Evolutionary conservation across 2,113 vertebrate species (phyloP), one percentile per base, ranked within the genome.

Genomic region (Halcyon senegalensis): DNA sequence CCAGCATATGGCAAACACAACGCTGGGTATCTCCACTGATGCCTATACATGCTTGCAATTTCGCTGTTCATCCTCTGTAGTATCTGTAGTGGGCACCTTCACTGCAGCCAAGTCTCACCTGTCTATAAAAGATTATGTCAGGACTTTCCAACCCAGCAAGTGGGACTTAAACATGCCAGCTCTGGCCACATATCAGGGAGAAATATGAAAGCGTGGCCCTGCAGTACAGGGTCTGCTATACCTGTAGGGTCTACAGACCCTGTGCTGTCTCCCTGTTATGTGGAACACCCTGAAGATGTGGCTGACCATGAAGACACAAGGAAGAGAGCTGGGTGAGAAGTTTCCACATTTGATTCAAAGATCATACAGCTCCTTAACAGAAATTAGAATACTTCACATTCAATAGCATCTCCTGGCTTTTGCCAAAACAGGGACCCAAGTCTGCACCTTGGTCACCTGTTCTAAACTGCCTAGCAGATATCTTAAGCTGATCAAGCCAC

Each of bases 181-280:
- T 60, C 39, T 81, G 55, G 20, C 48, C 68, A 50, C 59, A 3
- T 5, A 11, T 16, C 16, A 20, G 11, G n/a, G 27, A 87, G 23
- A 39, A 35, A 7, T 41, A 39, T 24, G 4, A 58, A 43, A 0
- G 0, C 8, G 10, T 19, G 7, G 13, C 30, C 30, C 70, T 78
- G 35, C 20, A 73, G 53, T 30, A 43, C 4, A 43, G 17, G 8
- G 4, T 50, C 59, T 77, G 68, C 53, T 69, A 18, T 0, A 18
- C 14, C 35, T 6, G 8, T 43, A 21, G 37, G 3, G 24, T 25
- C 58, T 59, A 2, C 1, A 28, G 33, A 11, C 8, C 28, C 69
- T 25, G 3, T 3, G 2, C 16, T 41, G 13, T 23, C 59, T 44
- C 39, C 33, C 11, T 35, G 37, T 39, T 33, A 17, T 0, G 0